phyloP scores from a whole-genome alignment of 2,888 invertebrate genomes.

The Hirtodrosophila cameraria region DNA sequence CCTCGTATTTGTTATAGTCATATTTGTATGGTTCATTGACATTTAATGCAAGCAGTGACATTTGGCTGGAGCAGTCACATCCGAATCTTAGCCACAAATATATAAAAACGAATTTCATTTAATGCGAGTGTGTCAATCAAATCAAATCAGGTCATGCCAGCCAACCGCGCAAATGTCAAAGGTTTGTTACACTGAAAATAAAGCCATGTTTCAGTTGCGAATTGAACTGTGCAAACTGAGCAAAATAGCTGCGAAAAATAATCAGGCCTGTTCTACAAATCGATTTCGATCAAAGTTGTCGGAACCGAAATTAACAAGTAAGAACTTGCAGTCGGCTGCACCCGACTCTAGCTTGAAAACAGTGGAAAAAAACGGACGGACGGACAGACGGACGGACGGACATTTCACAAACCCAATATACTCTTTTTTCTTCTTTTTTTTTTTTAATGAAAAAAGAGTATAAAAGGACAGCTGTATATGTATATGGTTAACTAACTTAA shows the following conservation, averaged over 20 bases:
- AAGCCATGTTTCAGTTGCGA: constrained; percentile 46
- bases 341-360: too few relatives aligned
- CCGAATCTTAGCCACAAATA: constrained; percentile 22
- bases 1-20: constrained; percentile 20
- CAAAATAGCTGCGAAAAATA: too few relatives aligned
- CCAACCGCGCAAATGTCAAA: constrained; percentile 52
- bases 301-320: too few relatives aligned
- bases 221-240: constrained; percentile 32
- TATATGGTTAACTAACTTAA: too few relatives aligned
- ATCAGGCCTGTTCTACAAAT: not conserved
- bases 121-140: constrained; percentile 46
- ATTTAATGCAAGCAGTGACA: constrained; percentile 52
- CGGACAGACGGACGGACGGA: too few relatives aligned
- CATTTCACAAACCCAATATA: too few relatives aligned
- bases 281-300: too few relatives aligned
- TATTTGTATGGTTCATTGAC: constrained; percentile 51
- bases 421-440: too few relatives aligned
- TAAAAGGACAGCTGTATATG: too few relatives aligned
- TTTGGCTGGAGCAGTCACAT: constrained; percentile 26
- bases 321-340: too few relatives aligned
- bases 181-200: constrained; percentile 36
- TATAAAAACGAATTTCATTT: not conserved
- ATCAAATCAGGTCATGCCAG: constrained; percentile 17
- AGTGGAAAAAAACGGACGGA: too few relatives aligned
- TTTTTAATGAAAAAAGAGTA: too few relatives aligned